These are phyloP conservation scores for Pheosia gnoma DNA, from an alignment of 2,888 invertebrate species.

Conservation along the genomic window DNA sequence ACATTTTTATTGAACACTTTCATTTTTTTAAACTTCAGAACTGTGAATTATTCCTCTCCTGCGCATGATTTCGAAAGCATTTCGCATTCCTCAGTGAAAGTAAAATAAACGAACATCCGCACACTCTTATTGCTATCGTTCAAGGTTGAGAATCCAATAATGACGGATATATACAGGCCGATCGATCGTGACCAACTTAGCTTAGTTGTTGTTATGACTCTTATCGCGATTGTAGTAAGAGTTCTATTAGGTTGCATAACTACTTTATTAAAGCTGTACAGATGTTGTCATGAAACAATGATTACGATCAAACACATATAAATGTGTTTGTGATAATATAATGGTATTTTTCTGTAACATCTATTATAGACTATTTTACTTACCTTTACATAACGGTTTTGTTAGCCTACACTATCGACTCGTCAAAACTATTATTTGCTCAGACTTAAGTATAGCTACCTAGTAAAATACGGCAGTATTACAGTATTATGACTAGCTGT, in stretches of 20 bases:
- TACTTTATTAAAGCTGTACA: neutral
- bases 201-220: constrained; percentile 34
- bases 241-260: constrained; percentile 31
- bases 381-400: too few species aligned
- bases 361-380: neutral
- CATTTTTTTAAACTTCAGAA: neutral
- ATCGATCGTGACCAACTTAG: constrained; percentile 18
- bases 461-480: too few species aligned
- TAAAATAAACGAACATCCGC: constrained; percentile 46
- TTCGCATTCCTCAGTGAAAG: constrained; percentile 55
- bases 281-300: constrained; percentile 4
- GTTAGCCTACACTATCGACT: too few species aligned
- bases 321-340: neutral
- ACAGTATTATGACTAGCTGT: too few species aligned
- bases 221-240: constrained; percentile 32
- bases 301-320: neutral
- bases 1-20: neutral
- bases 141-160: constrained; percentile 27
- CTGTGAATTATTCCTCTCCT: neutral
- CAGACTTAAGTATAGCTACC: too few species aligned
- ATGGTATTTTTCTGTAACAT: neutral
- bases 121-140: constrained; percentile 4
- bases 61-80: constrained; percentile 47
- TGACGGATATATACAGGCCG: constrained; percentile 1
- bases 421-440: too few species aligned